Evolutionary conservation across 2,888 invertebrate species (phyloP).

Genomic region (Dioctria rufipes): DNA sequence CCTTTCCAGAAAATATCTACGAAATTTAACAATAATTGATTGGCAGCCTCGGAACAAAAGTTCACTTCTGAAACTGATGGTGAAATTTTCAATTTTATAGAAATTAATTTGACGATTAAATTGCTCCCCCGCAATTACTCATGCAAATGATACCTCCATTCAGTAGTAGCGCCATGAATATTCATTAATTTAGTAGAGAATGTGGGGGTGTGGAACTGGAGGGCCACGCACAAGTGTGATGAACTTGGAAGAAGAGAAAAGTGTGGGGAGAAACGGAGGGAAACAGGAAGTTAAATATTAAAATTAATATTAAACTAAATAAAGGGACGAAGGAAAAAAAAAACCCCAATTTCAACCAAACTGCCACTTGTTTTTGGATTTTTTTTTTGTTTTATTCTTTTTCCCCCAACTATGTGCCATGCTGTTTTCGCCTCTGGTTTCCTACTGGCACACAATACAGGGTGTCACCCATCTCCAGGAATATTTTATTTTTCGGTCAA

Average conservation of each 20-base stretch:
- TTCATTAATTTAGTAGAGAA: conserved; percentile 29
- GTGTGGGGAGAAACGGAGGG: too few species aligned
- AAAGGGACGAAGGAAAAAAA: conserved; percentile 14
- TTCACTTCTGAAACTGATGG: not conserved
- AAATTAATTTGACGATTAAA: conserved; percentile 48
- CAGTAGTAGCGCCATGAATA: conserved; percentile 36
- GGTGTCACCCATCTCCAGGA: not conserved
- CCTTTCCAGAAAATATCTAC: not conserved
- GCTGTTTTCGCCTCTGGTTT: not conserved
- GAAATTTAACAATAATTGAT: not conserved
- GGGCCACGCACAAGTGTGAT: too few species aligned
- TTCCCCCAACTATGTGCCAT: conserved; percentile 3
- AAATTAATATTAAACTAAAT: conserved; percentile 50
- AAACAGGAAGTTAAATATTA: conserved; percentile 37
- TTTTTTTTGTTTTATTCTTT: conserved; percentile 11
- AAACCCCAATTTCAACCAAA: not conserved
- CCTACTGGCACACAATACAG: not conserved
- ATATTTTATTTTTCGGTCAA: conserved; percentile 44
- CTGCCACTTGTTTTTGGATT: not conserved
- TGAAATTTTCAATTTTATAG: conserved; percentile 36
- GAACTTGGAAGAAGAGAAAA: too few species aligned
- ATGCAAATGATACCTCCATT: conserved; percentile 50
- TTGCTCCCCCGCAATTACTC: conserved; percentile 33
- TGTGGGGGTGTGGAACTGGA: not conserved
- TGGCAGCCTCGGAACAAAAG: not conserved